Evolutionary conservation across 2,888 invertebrate genomes (phyloP).

Genomic region (Rhimphoctona megacephalus): DNA sequence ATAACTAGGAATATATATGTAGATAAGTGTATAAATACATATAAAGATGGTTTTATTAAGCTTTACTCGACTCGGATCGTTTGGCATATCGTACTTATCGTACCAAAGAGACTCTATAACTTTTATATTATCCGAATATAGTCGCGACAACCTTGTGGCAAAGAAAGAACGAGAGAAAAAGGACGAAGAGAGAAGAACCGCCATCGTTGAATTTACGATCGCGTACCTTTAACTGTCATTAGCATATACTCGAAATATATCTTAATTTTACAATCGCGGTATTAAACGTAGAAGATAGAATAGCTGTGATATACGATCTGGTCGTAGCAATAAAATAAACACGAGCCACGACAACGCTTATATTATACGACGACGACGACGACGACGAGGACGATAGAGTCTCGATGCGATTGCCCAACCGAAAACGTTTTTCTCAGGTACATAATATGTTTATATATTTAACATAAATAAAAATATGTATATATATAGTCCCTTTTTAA

Average conservation of each 20-base stretch:
- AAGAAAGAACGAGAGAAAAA: slow-evolving; percentile 21
- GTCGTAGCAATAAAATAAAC: slow-evolving; percentile 67
- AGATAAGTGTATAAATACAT: not conserved
- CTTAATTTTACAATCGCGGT: slow-evolving; percentile 71
- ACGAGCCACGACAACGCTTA: slow-evolving; percentile 60
- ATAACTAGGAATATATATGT: slow-evolving; percentile 24
- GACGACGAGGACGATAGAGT: not conserved
- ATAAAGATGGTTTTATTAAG: slow-evolving; percentile 4
- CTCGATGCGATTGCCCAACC: slow-evolving; percentile 60
- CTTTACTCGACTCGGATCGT: slow-evolving; percentile 12
- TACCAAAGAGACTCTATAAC: slow-evolving; percentile 59
- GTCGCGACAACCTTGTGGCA: slow-evolving; percentile 16
- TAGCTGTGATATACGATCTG: slow-evolving; percentile 68
- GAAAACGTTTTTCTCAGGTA: not conserved
- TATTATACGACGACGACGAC: slow-evolving; percentile 38
- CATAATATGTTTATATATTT: not conserved
- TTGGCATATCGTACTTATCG: slow-evolving; percentile 41
- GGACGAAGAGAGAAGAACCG: slow-evolving; percentile 33
- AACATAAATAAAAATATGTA: not conserved
- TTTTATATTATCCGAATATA: slow-evolving; percentile 63
- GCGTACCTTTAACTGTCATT: slow-evolving; percentile 70
- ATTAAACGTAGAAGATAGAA: slow-evolving; percentile 58
- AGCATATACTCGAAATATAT: slow-evolving; percentile 73
- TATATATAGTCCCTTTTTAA: slow-evolving; percentile 19
- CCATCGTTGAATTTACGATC: slow-evolving; percentile 66